A percentile compares a stretch with the other conserved stretches of the same genome.
These are phyloP conservation scores for Zaprionus gabonicus DNA, from an alignment of 1,140 invertebrate species.

Conservation along the genomic window DNA sequence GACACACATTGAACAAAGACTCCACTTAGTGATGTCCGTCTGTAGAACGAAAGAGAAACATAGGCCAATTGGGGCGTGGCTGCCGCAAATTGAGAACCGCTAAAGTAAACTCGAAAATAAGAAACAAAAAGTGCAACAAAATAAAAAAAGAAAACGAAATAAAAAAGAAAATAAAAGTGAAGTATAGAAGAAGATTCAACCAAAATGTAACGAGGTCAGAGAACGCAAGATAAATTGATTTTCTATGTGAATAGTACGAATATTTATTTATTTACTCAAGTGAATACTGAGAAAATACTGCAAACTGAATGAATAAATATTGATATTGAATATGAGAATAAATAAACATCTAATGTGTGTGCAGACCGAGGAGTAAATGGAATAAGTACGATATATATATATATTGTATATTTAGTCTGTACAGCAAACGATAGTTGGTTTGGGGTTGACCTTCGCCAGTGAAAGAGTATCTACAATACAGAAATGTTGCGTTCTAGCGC, in stretches of 20 bases:
- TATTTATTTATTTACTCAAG: slow-evolving; percentile 6
- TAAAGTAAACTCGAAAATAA: slow-evolving; percentile 51
- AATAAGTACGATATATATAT: neutral
- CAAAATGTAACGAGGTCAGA: slow-evolving; percentile 60
- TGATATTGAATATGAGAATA: slow-evolving; percentile 3
- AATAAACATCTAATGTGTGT: slow-evolving; percentile 27
- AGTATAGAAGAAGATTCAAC: slow-evolving; percentile 17
- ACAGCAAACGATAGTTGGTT: slow-evolving; percentile 7
- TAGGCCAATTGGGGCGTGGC: slow-evolving; percentile 55
- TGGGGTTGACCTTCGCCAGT: slow-evolving; percentile 19
- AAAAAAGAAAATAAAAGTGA: slow-evolving; percentile 34
- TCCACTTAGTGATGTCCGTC: slow-evolving; percentile 50
- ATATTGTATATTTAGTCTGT: neutral
- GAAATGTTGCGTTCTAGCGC: slow-evolving; percentile 40
- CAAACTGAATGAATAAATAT: slow-evolving; percentile 8
- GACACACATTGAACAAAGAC: slow-evolving; percentile 39
- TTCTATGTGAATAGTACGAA: neutral
- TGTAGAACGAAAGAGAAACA: slow-evolving; percentile 27
- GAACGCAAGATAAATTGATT: slow-evolving; percentile 30
- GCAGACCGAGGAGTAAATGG: slow-evolving; percentile 11
- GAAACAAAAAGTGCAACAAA: slow-evolving; percentile 33
- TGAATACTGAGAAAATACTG: slow-evolving; percentile 1
- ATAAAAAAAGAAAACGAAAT: slow-evolving; percentile 12
- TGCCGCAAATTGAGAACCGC: slow-evolving; percentile 39
- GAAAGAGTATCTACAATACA: slow-evolving; percentile 22